A percentile compares a stretch with the other conserved stretches of the same genome.
phyloP scores from a whole-genome alignment of 2,797 vertebrate species.

The Lemur catta region DNA sequence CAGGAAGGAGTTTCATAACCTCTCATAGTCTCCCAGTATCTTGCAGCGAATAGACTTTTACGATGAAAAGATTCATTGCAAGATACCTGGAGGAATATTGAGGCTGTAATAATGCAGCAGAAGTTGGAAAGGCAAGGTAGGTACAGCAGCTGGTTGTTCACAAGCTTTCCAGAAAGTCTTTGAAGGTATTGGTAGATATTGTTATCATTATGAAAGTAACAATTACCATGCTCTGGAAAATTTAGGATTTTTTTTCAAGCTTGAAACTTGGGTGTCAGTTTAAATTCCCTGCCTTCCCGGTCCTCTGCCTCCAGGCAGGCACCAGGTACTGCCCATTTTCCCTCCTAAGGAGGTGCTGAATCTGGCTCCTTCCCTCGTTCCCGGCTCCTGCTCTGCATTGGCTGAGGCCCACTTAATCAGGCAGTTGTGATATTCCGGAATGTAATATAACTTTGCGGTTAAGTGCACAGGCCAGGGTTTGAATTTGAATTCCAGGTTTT shows the following conservation, averaged over 20 bases:
- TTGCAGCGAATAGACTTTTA: neutral
- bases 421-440: neutral
- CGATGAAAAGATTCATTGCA: neutral
- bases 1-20: neutral
- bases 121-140: neutral
- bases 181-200: neutral
- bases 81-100: neutral
- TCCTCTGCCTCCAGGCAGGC: neutral
- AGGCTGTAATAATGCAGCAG: neutral
- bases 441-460: neutral
- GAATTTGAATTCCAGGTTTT: neutral
- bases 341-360: neutral
- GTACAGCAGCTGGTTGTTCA: neutral
- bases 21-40: neutral
- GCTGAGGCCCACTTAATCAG: neutral
- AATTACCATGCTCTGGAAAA: neutral
- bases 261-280: neutral
- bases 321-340: neutral
- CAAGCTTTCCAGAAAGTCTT: neutral
- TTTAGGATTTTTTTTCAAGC: neutral
- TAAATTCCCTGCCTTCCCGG: neutral
- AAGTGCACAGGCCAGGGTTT: neutral
- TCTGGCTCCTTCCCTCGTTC: neutral
- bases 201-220: neutral
- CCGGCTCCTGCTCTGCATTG: neutral